Percentiles rank a stretch among this genome's conserved stretches.
These are phyloP conservation scores for Urocitellus parryii DNA, from an alignment of 2,113 vertebrate genomes.

Conservation along the genomic window DNA sequence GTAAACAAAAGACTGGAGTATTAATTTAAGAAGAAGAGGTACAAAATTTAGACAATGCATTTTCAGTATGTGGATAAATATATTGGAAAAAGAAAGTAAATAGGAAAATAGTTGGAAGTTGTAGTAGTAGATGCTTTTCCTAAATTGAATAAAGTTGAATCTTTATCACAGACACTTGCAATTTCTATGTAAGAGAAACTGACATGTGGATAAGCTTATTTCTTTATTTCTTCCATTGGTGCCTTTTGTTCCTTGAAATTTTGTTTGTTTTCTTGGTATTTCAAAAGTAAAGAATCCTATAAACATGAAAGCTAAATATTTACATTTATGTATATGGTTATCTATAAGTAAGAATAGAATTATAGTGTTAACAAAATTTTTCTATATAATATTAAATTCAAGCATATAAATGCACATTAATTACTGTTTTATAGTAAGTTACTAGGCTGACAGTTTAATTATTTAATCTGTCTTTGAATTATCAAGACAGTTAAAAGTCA, in stretches of 20 bases:
- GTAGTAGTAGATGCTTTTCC: background rate
- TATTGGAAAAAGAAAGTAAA: background rate
- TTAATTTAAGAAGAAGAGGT: background rate
- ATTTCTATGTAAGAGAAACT: background rate
- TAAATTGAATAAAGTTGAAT: background rate
- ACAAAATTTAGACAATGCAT: background rate
- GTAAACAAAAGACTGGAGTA: background rate
- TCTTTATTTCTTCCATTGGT: background rate
- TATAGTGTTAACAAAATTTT: background rate
- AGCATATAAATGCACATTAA: background rate
- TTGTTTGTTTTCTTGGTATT: background rate
- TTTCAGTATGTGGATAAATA: background rate
- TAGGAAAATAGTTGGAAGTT: background rate
- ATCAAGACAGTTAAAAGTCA: background rate
- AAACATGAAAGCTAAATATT: background rate
- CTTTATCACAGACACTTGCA: background rate
- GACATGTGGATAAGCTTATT: background rate
- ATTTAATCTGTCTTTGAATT: background rate
- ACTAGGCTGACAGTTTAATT: background rate
- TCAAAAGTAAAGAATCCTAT: background rate
- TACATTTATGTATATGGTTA: background rate
- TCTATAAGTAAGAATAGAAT: background rate
- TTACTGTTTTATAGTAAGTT: background rate
- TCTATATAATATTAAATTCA: background rate
- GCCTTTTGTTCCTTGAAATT: background rate